Evolutionary conservation across 1,140 invertebrate genomes (phyloP).

Genomic region (Drosophila lacteicornis): DNA sequence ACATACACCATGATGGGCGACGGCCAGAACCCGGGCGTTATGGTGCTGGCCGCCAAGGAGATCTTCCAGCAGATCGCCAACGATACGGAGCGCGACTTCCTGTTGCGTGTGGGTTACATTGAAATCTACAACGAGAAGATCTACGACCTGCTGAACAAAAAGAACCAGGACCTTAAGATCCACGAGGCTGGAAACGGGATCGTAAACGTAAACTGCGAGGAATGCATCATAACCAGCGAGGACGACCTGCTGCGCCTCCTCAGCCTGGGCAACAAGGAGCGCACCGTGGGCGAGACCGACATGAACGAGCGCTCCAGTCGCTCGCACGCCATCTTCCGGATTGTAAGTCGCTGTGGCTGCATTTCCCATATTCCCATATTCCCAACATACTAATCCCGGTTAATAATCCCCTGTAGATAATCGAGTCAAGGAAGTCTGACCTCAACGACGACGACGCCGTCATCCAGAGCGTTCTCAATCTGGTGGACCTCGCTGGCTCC

Average conservation of each 20-base stretch:
- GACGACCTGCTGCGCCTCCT: constrained; percentile 87
- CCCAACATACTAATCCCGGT: background rate
- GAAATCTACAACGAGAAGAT: constrained; percentile 94
- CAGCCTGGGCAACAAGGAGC: constrained; percentile 88
- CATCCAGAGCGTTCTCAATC: constrained; percentile 90
- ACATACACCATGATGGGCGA: constrained; percentile 89
- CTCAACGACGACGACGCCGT: constrained; percentile 86
- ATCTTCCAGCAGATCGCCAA: constrained; percentile 90
- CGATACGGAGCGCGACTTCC: constrained; percentile 88
- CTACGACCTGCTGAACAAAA: constrained; percentile 88
- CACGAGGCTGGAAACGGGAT: constrained; percentile 87
- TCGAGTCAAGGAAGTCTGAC: constrained; percentile 86
- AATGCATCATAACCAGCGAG: constrained; percentile 87
- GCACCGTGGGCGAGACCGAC: constrained; percentile 87
- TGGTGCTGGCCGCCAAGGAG: constrained; percentile 88
- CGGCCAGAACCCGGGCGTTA: constrained; percentile 89
- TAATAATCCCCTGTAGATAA: constrained; percentile 83
- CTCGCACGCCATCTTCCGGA: constrained; percentile 92
- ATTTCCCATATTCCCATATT: no score
- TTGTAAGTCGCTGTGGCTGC: constrained; percentile 80
- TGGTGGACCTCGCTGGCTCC: constrained; percentile 95
- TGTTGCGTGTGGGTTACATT: constrained; percentile 91
- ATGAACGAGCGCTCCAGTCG: constrained; percentile 93
- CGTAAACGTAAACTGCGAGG: constrained; percentile 87
- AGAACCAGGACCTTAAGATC: constrained; percentile 88